A percentile compares a stretch with the other conserved stretches of the same genome.
Conservation (phyloP, 2,888 invertebrate species). For the Mallateleia sp. region DNA sequence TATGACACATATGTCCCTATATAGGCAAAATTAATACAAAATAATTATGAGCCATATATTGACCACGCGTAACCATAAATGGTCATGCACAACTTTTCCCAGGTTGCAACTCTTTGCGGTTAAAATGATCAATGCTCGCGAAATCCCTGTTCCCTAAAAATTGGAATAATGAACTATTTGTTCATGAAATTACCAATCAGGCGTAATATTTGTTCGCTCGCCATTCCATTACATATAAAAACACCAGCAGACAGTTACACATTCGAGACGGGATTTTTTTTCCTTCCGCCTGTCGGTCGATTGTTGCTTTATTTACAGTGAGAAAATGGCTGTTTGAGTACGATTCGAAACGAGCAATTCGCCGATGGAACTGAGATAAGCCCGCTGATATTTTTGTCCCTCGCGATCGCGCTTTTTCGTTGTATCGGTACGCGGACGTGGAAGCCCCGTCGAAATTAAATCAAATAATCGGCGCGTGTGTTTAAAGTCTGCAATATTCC, state of each 20-base stretch:
- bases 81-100: too few relatives aligned
- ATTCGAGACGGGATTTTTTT: slow-evolving; percentile 9
- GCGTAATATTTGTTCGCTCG: neutral
- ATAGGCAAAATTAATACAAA: too few relatives aligned
- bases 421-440: slow-evolving; percentile 28
- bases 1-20: too few relatives aligned
- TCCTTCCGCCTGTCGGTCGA: neutral
- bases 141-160: too few relatives aligned
- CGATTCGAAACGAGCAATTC: slow-evolving; percentile 39
- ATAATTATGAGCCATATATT: too few relatives aligned
- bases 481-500: slow-evolving; percentile 78
- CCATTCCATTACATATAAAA: slow-evolving; percentile 7
- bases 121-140: too few relatives aligned
- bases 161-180: slow-evolving; percentile 6
- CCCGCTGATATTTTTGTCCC: slow-evolving; percentile 60
- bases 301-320: slow-evolving; percentile 47
- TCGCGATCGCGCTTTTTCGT: slow-evolving; percentile 50
- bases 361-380: slow-evolving; percentile 49
- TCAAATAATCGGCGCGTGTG: slow-evolving; percentile 78
- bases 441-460: slow-evolving; percentile 68
- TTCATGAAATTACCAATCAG: slow-evolving; percentile 11
- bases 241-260: neutral
- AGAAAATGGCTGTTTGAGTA: slow-evolving; percentile 51
- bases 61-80: too few relatives aligned
- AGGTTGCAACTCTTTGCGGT: too few relatives aligned